A percentile compares a stretch with the other conserved stretches of the same genome.
phyloP scores from a whole-genome alignment of 2,113 vertebrate species.

The Anseranas semipalmata region DNA sequence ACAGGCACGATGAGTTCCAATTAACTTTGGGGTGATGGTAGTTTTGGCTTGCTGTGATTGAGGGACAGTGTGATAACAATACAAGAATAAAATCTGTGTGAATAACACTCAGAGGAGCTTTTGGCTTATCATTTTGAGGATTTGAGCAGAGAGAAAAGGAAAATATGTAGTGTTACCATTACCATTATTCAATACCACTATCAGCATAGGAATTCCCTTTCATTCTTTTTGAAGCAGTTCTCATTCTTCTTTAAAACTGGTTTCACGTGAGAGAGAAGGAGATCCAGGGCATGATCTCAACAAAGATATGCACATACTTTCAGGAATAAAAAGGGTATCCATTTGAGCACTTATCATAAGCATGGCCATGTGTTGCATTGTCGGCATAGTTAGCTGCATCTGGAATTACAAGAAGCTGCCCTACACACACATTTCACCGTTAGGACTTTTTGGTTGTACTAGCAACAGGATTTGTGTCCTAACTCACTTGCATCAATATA shows the following conservation, averaged over 20 bases:
- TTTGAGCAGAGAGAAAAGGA: background rate
- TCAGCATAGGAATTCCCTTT: background rate
- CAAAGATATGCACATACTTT: background rate
- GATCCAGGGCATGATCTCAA: background rate
- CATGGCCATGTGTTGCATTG: background rate
- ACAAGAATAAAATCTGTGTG: background rate
- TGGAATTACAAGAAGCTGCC: background rate
- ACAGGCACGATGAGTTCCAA: background rate
- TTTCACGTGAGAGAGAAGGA: background rate
- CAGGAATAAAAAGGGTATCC: background rate
- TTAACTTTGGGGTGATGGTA: background rate
- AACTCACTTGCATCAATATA: background rate
- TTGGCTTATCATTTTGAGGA: background rate
- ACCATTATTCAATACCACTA: background rate
- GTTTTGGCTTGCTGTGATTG: background rate
- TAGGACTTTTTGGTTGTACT: background rate
- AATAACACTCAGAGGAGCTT: background rate
- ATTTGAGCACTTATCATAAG: background rate
- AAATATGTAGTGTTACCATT: background rate
- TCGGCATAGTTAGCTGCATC: background rate
- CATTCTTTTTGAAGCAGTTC: background rate
- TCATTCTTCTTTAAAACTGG: background rate
- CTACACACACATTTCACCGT: fast-evolving
- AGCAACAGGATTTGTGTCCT: background rate
- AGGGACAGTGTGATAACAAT: background rate